phyloP scores from a whole-genome alignment of 1,140 invertebrate genomes.

The Micrasema longulum region DNA sequence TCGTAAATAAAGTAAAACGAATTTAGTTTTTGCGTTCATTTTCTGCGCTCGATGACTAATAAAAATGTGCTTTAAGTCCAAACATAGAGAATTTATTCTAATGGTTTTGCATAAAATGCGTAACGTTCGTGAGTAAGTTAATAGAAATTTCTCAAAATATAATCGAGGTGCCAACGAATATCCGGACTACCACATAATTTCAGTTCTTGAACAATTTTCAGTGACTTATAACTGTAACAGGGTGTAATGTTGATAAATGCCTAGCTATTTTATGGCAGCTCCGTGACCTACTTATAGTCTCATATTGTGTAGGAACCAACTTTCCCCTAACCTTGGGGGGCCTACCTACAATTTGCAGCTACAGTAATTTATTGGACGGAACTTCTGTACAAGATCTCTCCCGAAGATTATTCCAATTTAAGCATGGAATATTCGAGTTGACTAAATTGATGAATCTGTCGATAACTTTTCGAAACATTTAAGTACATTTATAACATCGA shows the following conservation, averaged over 20 bases:
- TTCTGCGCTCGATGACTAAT: no score
- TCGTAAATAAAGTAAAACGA: no score
- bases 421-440: no score
- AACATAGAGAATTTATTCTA: no score
- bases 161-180: neutral
- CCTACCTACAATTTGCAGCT: neutral
- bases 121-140: neutral
- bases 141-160: neutral
- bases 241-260: slow-evolving; percentile 32
- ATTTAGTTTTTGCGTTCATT: no score
- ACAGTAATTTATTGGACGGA: slow-evolving; percentile 14
- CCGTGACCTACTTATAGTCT: slow-evolving; percentile 22
- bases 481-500: no score
- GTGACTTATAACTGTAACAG: slow-evolving; percentile 23
- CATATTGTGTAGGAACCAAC: slow-evolving; percentile 9
- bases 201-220: slow-evolving; percentile 30
- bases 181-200: neutral
- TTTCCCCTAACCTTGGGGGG: no score
- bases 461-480: no score
- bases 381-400: slow-evolving; percentile 7
- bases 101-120: neutral
- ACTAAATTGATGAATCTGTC: no score
- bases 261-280: slow-evolving; percentile 16
- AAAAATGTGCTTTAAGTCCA: no score
- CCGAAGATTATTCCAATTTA: no score